Conservation (phyloP, 2,797 vertebrate genomes). For the Poecilia picta region DNA sequence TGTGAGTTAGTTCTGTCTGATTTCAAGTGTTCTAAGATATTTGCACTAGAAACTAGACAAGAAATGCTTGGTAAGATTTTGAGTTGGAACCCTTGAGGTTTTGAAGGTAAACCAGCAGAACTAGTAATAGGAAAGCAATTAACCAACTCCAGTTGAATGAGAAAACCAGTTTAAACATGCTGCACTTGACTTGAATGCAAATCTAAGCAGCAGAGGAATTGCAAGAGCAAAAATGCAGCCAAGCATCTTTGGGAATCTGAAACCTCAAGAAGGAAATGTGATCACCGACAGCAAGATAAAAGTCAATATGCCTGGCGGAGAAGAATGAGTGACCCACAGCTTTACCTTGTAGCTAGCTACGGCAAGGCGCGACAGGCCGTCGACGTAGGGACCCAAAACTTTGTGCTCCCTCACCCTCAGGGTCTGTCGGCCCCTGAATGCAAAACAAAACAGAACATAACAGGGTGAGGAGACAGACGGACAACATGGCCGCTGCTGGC, state of each 20-base stretch:
- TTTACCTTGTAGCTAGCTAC: conserved; percentile 94
- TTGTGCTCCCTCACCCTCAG: conserved; percentile 96
- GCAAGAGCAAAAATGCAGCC: not conserved
- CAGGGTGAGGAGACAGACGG: conserved; percentile 26
- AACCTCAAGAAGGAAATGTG: not conserved
- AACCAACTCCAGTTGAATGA: not conserved
- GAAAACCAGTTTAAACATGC: not conserved
- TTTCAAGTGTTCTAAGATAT: no score
- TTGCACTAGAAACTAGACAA: no score
- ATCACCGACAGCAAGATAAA: not conserved
- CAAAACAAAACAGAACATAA: conserved; percentile 14
- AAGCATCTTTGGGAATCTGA: not conserved
- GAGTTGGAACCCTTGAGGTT: not conserved
- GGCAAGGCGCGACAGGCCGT: conserved; percentile 95
- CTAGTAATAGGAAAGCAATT: not conserved
- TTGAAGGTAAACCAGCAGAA: conserved; percentile 2
- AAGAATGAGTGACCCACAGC: not conserved
- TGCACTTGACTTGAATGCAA: not conserved
- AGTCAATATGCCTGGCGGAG: not conserved
- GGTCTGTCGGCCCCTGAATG: conserved; percentile 88
- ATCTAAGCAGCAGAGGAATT: not conserved
- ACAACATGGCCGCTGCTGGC: not conserved
- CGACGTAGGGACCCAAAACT: conserved; percentile 96
- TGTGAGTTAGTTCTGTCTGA: no score
- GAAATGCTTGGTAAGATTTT: no score